Evolutionary conservation across 1,140 invertebrate species (phyloP).

Genomic region (Sogatella furcifera): DNA sequence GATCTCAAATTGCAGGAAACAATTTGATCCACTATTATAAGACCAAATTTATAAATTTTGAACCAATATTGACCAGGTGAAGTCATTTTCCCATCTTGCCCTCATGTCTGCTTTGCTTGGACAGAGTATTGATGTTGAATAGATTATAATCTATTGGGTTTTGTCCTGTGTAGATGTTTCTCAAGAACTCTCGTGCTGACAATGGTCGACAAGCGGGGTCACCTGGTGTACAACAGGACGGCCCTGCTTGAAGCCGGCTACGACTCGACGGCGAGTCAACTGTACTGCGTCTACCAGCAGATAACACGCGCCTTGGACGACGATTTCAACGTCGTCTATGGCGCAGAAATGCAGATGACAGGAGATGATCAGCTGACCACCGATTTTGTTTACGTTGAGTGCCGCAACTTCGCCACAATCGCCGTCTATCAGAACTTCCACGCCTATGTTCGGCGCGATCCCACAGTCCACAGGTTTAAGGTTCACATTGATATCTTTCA

Average conservation of each 20-base stretch:
- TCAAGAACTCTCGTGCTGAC: conserved; percentile 16
- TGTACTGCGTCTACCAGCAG: conserved; percentile 21
- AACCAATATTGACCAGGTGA: no score
- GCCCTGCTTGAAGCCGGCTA: conserved; percentile 18
- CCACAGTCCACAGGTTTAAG: conserved; percentile 18
- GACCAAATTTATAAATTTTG: no score
- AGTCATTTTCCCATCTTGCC: no score
- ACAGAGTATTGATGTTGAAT: no score
- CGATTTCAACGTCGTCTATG: conserved; percentile 16
- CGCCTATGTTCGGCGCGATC: conserved; percentile 12
- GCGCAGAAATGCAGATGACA: conserved; percentile 4
- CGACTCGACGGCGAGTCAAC: background rate
- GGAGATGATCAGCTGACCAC: conserved; percentile 5
- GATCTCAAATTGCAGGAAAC: no score
- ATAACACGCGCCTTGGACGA: conserved; percentile 15
- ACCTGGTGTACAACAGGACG: conserved; percentile 17
- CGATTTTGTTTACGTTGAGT: conserved; percentile 20
- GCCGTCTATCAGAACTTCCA: conserved; percentile 18
- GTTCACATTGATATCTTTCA: conserved; percentile 7
- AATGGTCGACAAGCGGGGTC: conserved; percentile 19
- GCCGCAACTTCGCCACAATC: conserved; percentile 12
- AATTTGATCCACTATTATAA: no score
- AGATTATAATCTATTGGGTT: no score
- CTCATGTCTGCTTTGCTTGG: no score
- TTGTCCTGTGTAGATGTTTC: conserved; percentile 16